Percentiles rank a stretch among this genome's conserved stretches.
phyloP scores from a whole-genome alignment of 2,888 invertebrate genomes.

The Sarcophaga caerulescens region DNA sequence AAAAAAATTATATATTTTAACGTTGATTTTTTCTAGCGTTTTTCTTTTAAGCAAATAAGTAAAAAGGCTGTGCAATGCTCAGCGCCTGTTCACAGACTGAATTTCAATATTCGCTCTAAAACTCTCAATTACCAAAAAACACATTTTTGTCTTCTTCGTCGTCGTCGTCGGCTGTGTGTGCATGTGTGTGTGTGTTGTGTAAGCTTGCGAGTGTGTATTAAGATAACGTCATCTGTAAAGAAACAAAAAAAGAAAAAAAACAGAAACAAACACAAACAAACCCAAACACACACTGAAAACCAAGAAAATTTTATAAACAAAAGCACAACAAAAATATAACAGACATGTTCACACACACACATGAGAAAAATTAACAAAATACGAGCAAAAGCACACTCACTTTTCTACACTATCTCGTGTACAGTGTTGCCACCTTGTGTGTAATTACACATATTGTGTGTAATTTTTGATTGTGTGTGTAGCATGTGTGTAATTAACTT shows the following conservation, averaged over 20 bases:
- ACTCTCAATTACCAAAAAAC: conserved; percentile 68
- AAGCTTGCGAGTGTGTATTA: conserved; percentile 30
- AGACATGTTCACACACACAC: conserved; percentile 51
- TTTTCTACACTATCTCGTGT: too few relatives aligned
- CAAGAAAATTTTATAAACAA: not conserved
- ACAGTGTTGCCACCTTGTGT: too few relatives aligned
- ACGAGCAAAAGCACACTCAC: conserved; percentile 55
- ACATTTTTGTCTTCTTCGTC: conserved; percentile 37
- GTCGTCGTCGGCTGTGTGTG: not conserved
- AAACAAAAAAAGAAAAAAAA: conserved; percentile 18
- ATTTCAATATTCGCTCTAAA: conserved; percentile 66
- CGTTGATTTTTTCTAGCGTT: conserved; percentile 64
- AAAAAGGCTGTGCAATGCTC: conserved; percentile 75
- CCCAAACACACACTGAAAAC: conserved; percentile 11
- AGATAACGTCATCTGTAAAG: conserved; percentile 68
- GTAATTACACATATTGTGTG: too few relatives aligned
- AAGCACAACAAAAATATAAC: not conserved
- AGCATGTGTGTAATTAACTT: too few relatives aligned
- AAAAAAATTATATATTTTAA: conserved; percentile 26
- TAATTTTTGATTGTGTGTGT: too few relatives aligned
- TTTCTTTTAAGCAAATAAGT: conserved; percentile 67
- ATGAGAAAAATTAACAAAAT: conserved; percentile 27
- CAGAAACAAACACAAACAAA: not conserved
- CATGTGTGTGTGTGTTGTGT: not conserved
- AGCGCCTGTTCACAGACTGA: conserved; percentile 76